A percentile compares a stretch with the other conserved stretches of the same genome.
These are phyloP conservation scores for Lithophane semibrunnea DNA, from an alignment of 2,888 invertebrate genomes.

Conservation along the genomic window DNA sequence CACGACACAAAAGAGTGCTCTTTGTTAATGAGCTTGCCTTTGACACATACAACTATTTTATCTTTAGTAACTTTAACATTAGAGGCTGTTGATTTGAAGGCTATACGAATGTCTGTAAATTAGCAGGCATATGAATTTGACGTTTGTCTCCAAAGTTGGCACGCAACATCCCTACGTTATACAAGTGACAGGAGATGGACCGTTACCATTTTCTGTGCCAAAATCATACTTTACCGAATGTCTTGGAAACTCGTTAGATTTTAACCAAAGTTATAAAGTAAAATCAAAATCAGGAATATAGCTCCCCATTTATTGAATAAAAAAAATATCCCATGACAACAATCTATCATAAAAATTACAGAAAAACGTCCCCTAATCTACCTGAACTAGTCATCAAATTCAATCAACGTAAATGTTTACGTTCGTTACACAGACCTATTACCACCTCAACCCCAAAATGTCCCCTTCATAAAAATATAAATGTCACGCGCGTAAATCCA, in stretches of 20 bases:
- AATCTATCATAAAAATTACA: not conserved
- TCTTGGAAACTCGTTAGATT: too few relatives aligned
- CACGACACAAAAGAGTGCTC: too few relatives aligned
- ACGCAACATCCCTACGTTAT: not conserved
- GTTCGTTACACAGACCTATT: constrained; percentile 26
- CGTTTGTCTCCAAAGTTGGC: not conserved
- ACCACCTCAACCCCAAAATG: constrained; percentile 38
- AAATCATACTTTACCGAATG: constrained; percentile 9
- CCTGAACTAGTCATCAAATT: constrained; percentile 22
- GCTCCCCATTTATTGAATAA: too few relatives aligned
- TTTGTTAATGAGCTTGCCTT: too few relatives aligned
- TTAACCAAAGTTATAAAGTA: too few relatives aligned
- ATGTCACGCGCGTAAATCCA: constrained; percentile 37
- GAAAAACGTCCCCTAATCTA: not conserved
- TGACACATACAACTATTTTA: too few relatives aligned
- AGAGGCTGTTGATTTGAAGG: too few relatives aligned
- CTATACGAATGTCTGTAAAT: too few relatives aligned
- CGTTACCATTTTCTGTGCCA: not conserved
- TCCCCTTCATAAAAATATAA: constrained; percentile 39
- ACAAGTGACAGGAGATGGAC: not conserved
- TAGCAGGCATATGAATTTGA: not conserved
- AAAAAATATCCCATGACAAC: not conserved
- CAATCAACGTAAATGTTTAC: constrained; percentile 50
- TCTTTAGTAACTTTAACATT: too few relatives aligned
- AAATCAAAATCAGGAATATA: too few relatives aligned